Conservation (phyloP, 2,797 vertebrate species). For the Fistularia tabacaria region DNA sequence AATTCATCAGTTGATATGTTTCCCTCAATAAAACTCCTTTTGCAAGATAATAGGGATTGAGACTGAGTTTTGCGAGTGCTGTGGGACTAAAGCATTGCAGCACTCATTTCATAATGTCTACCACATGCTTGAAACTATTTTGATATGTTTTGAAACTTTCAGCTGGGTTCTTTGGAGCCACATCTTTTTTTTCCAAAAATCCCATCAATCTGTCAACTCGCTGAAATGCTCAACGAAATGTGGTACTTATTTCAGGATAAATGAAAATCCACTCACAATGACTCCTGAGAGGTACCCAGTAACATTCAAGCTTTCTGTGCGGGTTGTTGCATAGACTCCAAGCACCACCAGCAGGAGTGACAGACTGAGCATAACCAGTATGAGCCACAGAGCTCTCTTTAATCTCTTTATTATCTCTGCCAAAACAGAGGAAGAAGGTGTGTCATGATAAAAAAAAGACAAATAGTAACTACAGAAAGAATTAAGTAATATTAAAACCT, state of each 20-base stretch:
- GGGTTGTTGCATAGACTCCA: slow-evolving; percentile 64
- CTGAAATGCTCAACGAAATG: neutral
- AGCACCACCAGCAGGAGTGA: slow-evolving; percentile 67
- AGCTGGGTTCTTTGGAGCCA: slow-evolving; percentile 1
- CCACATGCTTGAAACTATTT: slow-evolving; percentile 14
- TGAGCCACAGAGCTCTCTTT: slow-evolving; percentile 56
- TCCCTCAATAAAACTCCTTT: neutral
- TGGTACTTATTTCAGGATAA: neutral
- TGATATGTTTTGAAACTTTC: neutral
- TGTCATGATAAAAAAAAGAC: neutral
- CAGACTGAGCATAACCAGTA: slow-evolving; percentile 65
- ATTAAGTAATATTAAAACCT: too few species aligned
- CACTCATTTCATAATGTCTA: slow-evolving; percentile 11
- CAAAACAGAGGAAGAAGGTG: slow-evolving; percentile 11
- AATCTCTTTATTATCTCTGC: slow-evolving; percentile 48
- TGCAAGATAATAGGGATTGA: neutral
- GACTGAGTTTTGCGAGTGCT: neutral
- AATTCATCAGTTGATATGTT: neutral
- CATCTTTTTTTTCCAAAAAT: neutral
- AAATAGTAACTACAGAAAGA: too few species aligned
- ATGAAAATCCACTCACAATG: slow-evolving; percentile 53
- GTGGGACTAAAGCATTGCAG: slow-evolving; percentile 2
- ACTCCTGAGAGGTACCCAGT: slow-evolving; percentile 68
- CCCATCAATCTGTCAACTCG: neutral
- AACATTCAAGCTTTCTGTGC: slow-evolving; percentile 66